Conservation (phyloP, 2,113 vertebrate genomes). For the Montifringilla adamsi region DNA sequence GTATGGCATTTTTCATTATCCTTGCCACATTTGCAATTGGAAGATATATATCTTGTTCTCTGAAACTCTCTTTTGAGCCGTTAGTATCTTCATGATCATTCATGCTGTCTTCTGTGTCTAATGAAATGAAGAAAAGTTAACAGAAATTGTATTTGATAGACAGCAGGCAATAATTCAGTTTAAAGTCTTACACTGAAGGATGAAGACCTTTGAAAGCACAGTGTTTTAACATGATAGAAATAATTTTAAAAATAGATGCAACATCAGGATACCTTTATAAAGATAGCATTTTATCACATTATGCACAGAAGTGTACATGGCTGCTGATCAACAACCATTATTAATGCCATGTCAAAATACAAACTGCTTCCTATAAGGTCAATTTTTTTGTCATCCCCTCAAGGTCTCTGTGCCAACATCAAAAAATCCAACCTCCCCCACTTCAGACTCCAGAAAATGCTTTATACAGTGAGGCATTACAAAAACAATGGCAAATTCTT, state of each 20-base stretch:
- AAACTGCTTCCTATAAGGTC: neutral
- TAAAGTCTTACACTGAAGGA: neutral
- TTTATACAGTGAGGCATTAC: neutral
- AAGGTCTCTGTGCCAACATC: neutral
- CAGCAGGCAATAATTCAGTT: neutral
- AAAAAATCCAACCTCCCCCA: neutral
- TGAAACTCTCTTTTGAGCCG: slow-evolving; percentile 92
- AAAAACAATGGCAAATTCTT: neutral
- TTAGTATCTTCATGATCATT: slow-evolving; percentile 94
- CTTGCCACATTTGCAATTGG: slow-evolving; percentile 97
- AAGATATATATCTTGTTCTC: slow-evolving; percentile 99
- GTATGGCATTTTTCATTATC: slow-evolving; percentile 99
- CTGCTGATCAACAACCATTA: neutral
- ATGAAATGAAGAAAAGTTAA: slow-evolving; percentile 35
- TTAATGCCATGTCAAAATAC: neutral
- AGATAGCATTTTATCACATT: neutral
- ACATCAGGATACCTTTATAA: neutral
- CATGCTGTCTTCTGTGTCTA: slow-evolving; percentile 88
- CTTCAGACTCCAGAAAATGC: neutral
- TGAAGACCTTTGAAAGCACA: neutral
- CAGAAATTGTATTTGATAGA: neutral
- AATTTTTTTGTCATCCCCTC: neutral
- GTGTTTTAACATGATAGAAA: neutral
- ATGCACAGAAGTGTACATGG: neutral
- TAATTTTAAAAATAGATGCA: neutral